Conservation (phyloP, 1,140 invertebrate species). For the Calosoma granatense region DNA sequence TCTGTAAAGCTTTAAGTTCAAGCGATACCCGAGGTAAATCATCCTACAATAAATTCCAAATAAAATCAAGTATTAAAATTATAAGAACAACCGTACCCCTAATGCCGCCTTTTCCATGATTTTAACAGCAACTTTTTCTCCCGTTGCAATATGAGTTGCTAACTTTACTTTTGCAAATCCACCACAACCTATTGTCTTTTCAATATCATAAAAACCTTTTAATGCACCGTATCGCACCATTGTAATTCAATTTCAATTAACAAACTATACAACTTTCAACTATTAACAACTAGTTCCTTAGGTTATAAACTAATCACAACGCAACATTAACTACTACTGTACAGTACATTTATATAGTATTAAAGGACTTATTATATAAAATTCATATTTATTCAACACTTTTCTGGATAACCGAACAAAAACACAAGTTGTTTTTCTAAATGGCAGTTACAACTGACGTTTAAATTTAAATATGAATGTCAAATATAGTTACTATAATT, state of each 20-base stretch:
- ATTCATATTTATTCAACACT: no score
- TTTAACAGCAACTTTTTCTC: conserved; percentile 83
- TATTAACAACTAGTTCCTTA: no score
- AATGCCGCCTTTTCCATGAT: conserved; percentile 76
- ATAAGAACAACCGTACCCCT: conserved; percentile 35
- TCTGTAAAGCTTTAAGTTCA: conserved; percentile 74
- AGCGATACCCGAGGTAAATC: conserved; percentile 68
- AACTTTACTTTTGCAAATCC: conserved; percentile 88
- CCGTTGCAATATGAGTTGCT: conserved; percentile 71
- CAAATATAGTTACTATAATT: background rate
- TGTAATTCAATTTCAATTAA: conserved; percentile 12
- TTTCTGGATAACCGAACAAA: no score
- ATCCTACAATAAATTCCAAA: conserved; percentile 63
- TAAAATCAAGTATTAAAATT: background rate
- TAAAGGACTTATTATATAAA: no score
- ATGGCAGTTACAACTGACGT: conserved; percentile 2
- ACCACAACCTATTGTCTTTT: conserved; percentile 71
- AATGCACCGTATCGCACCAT: conserved; percentile 43
- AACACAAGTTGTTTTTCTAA: no score
- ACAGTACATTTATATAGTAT: no score
- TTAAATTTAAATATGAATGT: background rate
- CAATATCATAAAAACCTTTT: conserved; percentile 55
- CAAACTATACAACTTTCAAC: no score
- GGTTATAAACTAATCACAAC: no score
- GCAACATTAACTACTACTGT: no score